Evolutionary conservation across 2,113 vertebrate genomes (phyloP).

Genomic region (Polyodon spathula): DNA sequence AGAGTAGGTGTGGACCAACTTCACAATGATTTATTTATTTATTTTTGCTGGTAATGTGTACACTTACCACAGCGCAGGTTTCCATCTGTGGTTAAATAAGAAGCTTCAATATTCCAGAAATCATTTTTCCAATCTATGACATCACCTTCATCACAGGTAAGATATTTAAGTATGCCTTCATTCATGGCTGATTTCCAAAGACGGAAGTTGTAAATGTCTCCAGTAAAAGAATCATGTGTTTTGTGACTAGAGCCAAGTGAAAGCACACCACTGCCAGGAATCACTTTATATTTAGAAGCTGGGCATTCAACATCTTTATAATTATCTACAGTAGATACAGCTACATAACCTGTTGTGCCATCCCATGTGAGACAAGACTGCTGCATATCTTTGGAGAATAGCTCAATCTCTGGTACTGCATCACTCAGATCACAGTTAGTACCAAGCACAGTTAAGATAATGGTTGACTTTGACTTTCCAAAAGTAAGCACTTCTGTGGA

Average conservation of each 20-base stretch:
- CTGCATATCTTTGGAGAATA: constrained; percentile 61
- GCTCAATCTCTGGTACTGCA: constrained; percentile 40
- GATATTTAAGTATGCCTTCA: constrained; percentile 44
- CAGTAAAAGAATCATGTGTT: constrained; percentile 54
- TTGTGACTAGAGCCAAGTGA: constrained; percentile 57
- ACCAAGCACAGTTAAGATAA: constrained; percentile 46
- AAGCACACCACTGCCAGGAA: constrained; percentile 58
- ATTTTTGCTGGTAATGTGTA: not conserved
- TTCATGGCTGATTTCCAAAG: constrained; percentile 81
- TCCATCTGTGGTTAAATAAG: constrained; percentile 68
- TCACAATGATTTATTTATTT: no score
- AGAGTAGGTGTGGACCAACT: no score
- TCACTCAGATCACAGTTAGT: constrained; percentile 52
- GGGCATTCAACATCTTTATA: constrained; percentile 49
- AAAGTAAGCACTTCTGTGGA: constrained; percentile 50
- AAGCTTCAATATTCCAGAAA: constrained; percentile 74
- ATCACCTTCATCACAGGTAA: constrained; percentile 76
- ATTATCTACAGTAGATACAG: constrained; percentile 43
- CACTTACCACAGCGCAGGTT: constrained; percentile 92
- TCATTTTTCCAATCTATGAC: constrained; percentile 87
- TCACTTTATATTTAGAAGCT: constrained; percentile 27
- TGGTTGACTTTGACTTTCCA: constrained; percentile 38
- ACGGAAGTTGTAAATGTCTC: constrained; percentile 86
- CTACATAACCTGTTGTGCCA: constrained; percentile 43
- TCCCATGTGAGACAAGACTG: constrained; percentile 69